Base-by-base conservation (phyloP, 2,797 vertebrate species). In the Salarias fasciatus region DNA sequence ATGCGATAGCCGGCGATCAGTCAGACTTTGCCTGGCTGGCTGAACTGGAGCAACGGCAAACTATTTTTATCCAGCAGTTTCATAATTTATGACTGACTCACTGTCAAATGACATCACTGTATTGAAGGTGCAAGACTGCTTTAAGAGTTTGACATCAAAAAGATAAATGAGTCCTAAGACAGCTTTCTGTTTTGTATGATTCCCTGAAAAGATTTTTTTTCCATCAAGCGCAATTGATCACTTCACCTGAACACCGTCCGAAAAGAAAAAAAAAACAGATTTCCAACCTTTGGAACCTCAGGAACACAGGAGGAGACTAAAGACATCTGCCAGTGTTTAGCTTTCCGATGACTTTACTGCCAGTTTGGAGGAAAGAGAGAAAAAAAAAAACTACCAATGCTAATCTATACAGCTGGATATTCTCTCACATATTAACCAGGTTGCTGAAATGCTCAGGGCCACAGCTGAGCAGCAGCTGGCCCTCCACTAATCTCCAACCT, bases 401-500 rank as follows among this genome's bases (percentile, higher is more conserved):
- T 60, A 13, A 68, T 65, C 55, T 57, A 57, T 62, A 54, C 60
- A 79, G 71, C 64, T 71, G 63, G 45, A 83, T 75, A 52, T 56
- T 59, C 50, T 59, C 50, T 57, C 43, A 72, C 54, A 60, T 53
- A 69, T 73, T 65, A 85, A 84, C 66, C 63, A 77, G 78, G 40
- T 71, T 83, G 38, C 11, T 52, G 37, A 79, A 80, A 62, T 64
- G 74, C 85, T 83, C 67, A 40, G 53, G 71, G 78, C 56, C 64
- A 71, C 68, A 61, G 66, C 78, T 72, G 61, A 87, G 58, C 69
- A 87, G 77, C 90, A 91, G 86, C 85, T 90, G 89, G 79, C 44
- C 44, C 18, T 77, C 57, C 58, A 43, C 81, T 91, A 88, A 90
- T 90, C 88, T 85, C 52, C 75, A 90, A 88, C 90, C 86, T 89